phyloP scores from a whole-genome alignment of 2,113 vertebrate species.

The Raja brachyura region DNA sequence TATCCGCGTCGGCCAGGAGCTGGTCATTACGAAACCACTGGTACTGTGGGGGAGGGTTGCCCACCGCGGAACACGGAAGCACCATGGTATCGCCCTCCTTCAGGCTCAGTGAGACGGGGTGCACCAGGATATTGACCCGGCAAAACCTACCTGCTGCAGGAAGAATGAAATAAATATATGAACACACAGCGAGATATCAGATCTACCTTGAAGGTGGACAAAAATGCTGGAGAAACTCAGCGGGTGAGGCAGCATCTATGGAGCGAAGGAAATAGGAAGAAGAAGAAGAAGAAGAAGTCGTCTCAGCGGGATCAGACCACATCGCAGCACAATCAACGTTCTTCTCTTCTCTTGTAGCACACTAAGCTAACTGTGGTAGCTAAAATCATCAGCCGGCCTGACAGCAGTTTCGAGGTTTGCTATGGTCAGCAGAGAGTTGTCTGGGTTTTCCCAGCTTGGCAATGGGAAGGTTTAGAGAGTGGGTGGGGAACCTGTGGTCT shows the following conservation, averaged over 20 bases:
- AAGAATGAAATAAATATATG: background rate
- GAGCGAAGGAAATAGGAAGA: too few species aligned
- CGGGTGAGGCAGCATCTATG: too few species aligned
- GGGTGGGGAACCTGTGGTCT: too few species aligned
- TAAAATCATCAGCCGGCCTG: background rate
- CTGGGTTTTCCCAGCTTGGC: background rate
- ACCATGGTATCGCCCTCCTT: conserved; percentile 61
- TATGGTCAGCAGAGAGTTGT: too few species aligned
- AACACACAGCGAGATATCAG: background rate
- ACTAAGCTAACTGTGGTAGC: too few species aligned
- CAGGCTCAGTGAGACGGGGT: conserved; percentile 53
- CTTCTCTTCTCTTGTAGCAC: too few species aligned
- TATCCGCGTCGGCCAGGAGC: conserved; percentile 49
- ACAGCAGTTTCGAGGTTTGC: too few species aligned
- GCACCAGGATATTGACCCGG: conserved; percentile 54
- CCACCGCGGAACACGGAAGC: conserved; percentile 61
- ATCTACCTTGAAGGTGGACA: background rate
- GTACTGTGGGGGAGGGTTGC: conserved; percentile 68
- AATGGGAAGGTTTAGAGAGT: too few species aligned
- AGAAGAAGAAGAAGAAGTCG: too few species aligned
- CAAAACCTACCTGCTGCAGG: conserved; percentile 51
- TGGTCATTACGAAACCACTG: conserved; percentile 67
- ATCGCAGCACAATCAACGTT: background rate
- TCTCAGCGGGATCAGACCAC: background rate
- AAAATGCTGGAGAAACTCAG: too few species aligned